phyloP scores from a whole-genome alignment of 2,797 vertebrate genomes.

The Pangasius macronema region DNA sequence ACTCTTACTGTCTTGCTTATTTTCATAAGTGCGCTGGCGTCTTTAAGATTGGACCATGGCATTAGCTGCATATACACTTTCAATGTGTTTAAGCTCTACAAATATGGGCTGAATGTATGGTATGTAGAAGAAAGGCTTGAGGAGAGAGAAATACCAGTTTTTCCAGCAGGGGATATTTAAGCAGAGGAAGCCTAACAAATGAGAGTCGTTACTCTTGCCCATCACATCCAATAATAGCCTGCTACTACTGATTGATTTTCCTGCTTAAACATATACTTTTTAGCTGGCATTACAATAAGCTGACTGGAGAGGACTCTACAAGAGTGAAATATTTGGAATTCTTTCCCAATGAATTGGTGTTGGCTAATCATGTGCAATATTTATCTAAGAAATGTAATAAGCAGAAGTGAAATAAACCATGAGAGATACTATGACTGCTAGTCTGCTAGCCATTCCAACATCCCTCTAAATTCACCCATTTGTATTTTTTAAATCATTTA shows the following conservation, averaged over 20 bases:
- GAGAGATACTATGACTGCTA: not conserved
- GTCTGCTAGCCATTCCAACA: not conserved
- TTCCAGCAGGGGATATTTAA: slow-evolving; percentile 48
- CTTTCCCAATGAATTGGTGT: slow-evolving; percentile 6
- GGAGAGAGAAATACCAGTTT: slow-evolving; percentile 23
- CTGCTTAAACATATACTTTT: slow-evolving; percentile 36
- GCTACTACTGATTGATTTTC: slow-evolving; percentile 53
- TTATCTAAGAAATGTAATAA: not conserved
- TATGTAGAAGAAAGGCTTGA: not conserved
- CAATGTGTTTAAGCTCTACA: slow-evolving; percentile 7
- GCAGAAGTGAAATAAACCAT: slow-evolving; percentile 7
- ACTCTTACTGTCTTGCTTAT: slow-evolving; percentile 39
- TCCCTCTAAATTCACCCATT: not conserved
- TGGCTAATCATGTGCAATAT: slow-evolving; percentile 3
- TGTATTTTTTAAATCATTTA: not conserved
- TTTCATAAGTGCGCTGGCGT: slow-evolving; percentile 25
- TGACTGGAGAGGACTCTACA: not conserved
- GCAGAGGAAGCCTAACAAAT: slow-evolving; percentile 51
- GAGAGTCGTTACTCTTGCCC: slow-evolving; percentile 48
- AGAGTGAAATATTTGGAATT: slow-evolving; percentile 29
- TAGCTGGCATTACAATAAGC: slow-evolving; percentile 22
- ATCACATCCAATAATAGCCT: slow-evolving; percentile 55
- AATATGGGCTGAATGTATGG: not conserved
- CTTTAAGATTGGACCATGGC: slow-evolving; percentile 16
- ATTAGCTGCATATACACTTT: slow-evolving; percentile 21